A percentile compares a stretch with the other conserved stretches of the same genome.
These are phyloP conservation scores for Temnothorax unifasciatus DNA, from an alignment of 2,888 invertebrate genomes.

Conservation along the genomic window DNA sequence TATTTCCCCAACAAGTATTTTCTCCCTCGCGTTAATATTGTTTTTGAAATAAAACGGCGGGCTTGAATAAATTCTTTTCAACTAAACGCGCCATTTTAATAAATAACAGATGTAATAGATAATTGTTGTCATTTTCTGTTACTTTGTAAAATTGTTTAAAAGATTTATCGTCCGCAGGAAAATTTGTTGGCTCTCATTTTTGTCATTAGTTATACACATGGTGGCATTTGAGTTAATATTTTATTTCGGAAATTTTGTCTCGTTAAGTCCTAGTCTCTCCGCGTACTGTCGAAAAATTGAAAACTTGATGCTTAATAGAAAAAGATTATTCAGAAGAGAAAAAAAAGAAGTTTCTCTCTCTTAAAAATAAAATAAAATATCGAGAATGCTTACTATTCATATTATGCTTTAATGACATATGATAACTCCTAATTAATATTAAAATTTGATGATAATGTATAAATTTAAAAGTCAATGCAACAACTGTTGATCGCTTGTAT, in stretches of 20 bases:
- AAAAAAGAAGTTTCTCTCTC: too few species aligned
- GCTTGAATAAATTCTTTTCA: constrained; percentile 47
- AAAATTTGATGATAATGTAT: background rate
- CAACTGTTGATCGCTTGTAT: background rate
- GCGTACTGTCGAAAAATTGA: background rate
- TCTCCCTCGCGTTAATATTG: constrained; percentile 18
- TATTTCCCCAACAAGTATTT: constrained; percentile 24
- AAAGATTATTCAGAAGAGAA: background rate
- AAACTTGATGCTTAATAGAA: background rate
- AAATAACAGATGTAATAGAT: constrained; percentile 37
- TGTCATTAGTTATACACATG: background rate
- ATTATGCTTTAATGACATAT: background rate
- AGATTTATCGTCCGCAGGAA: constrained; percentile 6
- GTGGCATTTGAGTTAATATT: constrained; percentile 31
- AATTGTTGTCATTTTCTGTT: constrained; percentile 12
- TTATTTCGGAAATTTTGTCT: constrained; percentile 7
- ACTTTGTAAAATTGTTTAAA: constrained; percentile 36
- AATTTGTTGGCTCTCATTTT: constrained; percentile 14
- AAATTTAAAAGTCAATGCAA: constrained; percentile 1
- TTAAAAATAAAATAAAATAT: background rate
- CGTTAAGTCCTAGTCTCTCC: background rate
- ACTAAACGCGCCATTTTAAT: constrained; percentile 16
- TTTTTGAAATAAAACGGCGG: constrained; percentile 26
- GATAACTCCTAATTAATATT: background rate
- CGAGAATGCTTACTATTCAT: background rate